Conservation (phyloP, 2,797 vertebrate species). For the Hydrocynus forskahlii region DNA sequence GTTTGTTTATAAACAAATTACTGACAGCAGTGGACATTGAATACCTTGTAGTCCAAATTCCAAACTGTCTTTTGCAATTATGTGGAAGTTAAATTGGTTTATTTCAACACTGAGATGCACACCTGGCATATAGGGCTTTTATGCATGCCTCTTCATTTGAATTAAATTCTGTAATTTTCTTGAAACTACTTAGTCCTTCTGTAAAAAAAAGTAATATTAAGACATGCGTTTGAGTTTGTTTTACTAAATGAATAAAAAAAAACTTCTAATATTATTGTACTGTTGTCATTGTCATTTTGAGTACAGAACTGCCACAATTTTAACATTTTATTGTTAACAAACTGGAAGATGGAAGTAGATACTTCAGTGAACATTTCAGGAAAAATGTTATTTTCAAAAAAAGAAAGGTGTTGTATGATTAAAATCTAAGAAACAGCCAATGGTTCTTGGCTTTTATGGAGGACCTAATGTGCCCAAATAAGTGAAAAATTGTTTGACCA, state of each 20-base stretch:
- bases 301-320: background rate
- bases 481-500: too few species aligned
- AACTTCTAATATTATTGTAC: background rate
- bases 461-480: too few species aligned
- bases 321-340: too few species aligned
- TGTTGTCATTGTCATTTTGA: background rate
- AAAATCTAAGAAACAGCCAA: too few species aligned
- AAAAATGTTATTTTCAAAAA: too few species aligned
- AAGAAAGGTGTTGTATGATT: too few species aligned
- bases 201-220: background rate
- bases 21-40: background rate
- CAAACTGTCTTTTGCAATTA: background rate
- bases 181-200: background rate
- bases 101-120: background rate
- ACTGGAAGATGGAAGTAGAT: too few species aligned
- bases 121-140: background rate
- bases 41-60: background rate
- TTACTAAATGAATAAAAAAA: slow-evolving; percentile 1
- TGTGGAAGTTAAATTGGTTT: background rate
- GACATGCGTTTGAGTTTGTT: background rate
- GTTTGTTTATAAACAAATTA: slow-evolving; percentile 4
- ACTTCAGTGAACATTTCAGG: too few species aligned
- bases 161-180: background rate
- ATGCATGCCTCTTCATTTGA: slow-evolving; percentile 10
- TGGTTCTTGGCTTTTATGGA: too few species aligned